Evolutionary conservation across 2,888 invertebrate genomes (phyloP).

Genomic region (Osedax frankpressi): DNA sequence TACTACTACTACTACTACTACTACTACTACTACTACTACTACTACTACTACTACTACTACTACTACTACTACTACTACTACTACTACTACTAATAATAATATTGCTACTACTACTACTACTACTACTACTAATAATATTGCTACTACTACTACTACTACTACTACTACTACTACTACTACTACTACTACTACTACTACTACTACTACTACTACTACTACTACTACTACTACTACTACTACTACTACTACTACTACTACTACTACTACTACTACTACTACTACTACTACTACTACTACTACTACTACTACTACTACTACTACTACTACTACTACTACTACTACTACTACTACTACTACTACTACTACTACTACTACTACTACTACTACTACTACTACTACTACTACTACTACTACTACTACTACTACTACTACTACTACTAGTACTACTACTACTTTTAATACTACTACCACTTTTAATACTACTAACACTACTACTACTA

Average conservation of each 20-base stretch:
- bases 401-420: not conserved
- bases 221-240: not conserved
- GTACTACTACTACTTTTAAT: not conserved
- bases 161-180: not conserved
- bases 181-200: not conserved
- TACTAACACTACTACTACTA: not conserved
- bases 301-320: not conserved
- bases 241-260: not conserved
- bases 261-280: not conserved
- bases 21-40: not conserved
- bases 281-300: not conserved
- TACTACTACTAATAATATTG: not conserved
- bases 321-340: not conserved
- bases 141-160: not conserved
- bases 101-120: not conserved
- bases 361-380: not conserved
- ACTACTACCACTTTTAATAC: not conserved
- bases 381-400: not conserved
- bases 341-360: not conserved
- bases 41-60: not conserved
- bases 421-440: not conserved
- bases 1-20: not conserved
- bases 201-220: not conserved
- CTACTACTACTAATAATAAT: not conserved
- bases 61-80: not conserved